Base-by-base conservation (phyloP, 35 echinoderm and acorn worm genomes). In the Ptychodera flava region DNA sequence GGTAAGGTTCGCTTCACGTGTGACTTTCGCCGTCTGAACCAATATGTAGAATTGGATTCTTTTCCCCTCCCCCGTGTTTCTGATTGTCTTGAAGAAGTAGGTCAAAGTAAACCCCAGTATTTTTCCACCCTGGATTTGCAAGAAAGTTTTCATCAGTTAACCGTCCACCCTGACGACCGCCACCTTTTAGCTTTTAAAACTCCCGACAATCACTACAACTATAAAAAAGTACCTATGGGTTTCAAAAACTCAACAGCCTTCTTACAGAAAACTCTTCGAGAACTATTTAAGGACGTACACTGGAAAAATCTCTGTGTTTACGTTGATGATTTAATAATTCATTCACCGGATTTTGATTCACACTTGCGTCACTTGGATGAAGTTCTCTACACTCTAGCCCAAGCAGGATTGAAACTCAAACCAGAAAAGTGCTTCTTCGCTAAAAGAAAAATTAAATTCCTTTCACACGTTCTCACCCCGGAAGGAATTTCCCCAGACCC, bases 351-450 rank as follows among this genome's bases (percentile, higher is more conserved):
- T 22, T 64, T 64, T 22, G 45, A 64, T 64, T 64, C 45, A 64
- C 45, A 64, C 45, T 6, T 64, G 6, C 6, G 45, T 64, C 45
- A 64, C 45, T 12, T 64, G 6, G 45, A 64, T 22, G 22, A 64
- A 22, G 45, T 64, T 64, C 45, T 64, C 6, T 22, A 64, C 22
- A 64, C 45, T 64, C 45, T 22, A 64, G 45, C 45, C 45, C 6
- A 85, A 52, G 34, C 84, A n/a, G 36, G 84, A 16, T 32, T 85
- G n/a, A 37, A 85, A 75, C 36, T 85, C 16, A 32, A 36, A 16
- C 84, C 84, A 35, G 31, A 85, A 16, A 85, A 84, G 35, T 84
- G 82, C 29, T 35, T 35, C 33, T 84, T 84, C 36, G 82, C 82
- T 35, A 35, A 35, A 10, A 22, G 16, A 32, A 85, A 38, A 30